Conservation (phyloP, 1,140 invertebrate genomes). For the Telenomus remus region DNA sequence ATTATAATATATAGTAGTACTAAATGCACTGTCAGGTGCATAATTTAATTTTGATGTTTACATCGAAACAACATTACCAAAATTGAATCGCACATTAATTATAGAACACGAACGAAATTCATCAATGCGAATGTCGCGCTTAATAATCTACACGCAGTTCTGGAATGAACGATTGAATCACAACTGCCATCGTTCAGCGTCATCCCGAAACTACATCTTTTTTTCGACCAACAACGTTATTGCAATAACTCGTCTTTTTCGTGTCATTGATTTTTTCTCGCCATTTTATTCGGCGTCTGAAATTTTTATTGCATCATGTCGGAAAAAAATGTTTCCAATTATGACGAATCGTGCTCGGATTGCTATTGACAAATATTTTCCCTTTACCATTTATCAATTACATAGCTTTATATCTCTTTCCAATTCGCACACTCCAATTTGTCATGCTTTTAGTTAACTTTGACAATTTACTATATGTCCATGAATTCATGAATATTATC, state of each 20-base stretch:
- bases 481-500: neutral
- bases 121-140: neutral
- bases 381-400: slow-evolving; percentile 6
- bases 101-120: neutral
- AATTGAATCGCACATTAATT: slow-evolving; percentile 2
- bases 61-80: neutral
- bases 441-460: neutral
- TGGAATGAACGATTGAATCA: too few species aligned
- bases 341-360: neutral
- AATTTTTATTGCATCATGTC: too few species aligned
- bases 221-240: too few species aligned
- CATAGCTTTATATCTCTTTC: neutral
- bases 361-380: slow-evolving; percentile 13
- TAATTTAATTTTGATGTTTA: slow-evolving; percentile 3
- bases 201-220: too few species aligned
- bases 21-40: neutral
- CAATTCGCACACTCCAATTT: neutral
- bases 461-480: neutral
- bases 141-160: too few species aligned
- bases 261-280: too few species aligned
- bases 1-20: neutral
- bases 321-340: too few species aligned
- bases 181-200: too few species aligned
- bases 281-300: too few species aligned
- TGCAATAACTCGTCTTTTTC: too few species aligned